Evolutionary conservation across 2,888 invertebrate genomes (phyloP).

Genomic region (Sphaerophoria taeniata): DNA sequence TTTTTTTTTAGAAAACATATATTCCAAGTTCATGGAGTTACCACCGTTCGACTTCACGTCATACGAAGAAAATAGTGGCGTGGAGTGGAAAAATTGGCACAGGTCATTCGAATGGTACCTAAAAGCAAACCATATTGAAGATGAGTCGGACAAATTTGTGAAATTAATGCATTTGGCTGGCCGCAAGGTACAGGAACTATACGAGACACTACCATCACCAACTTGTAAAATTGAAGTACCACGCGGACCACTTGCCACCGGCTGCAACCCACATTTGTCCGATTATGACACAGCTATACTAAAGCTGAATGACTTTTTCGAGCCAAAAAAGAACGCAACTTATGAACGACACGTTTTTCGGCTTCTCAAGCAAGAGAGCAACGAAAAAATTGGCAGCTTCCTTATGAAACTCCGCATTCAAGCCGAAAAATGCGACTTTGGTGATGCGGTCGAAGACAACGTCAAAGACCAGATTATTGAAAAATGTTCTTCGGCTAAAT

Average conservation of each 20-base stretch:
- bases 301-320: neutral
- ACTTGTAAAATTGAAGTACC: neutral
- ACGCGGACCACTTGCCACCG: constrained; percentile 10
- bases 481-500: no score
- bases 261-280: neutral
- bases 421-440: constrained; percentile 9
- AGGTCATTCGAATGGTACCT: constrained; percentile 26
- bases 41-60: constrained; percentile 5
- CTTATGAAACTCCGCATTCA: constrained; percentile 1
- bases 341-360: constrained; percentile 2
- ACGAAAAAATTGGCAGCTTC: neutral
- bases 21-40: constrained; percentile 5
- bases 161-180: constrained; percentile 10
- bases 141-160: constrained; percentile 10
- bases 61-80: constrained; percentile 15
- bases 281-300: neutral
- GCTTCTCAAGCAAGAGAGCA: constrained; percentile 2
- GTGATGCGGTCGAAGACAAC: constrained; percentile 5
- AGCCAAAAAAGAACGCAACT: neutral
- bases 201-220: constrained; percentile 5
- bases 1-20: neutral
- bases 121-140: constrained; percentile 10
- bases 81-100: constrained; percentile 18
- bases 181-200: constrained; percentile 9
- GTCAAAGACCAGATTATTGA: no score